phyloP scores from a whole-genome alignment of 2,113 vertebrate genomes.

The Syrrhaptes paradoxus region DNA sequence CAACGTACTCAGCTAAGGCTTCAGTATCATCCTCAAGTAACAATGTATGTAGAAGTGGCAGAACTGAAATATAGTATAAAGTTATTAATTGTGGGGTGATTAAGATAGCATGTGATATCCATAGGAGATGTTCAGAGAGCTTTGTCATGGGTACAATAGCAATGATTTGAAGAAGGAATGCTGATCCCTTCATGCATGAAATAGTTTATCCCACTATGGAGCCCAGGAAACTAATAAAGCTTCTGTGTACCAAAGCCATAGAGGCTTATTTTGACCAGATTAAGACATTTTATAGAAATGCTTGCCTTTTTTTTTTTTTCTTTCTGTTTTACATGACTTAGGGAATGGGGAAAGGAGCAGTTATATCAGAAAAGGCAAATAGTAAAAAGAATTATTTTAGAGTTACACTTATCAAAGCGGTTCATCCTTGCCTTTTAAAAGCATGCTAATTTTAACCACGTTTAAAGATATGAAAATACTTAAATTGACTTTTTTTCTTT shows the following conservation, averaged over 20 bases:
- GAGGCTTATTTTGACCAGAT: conserved; percentile 40
- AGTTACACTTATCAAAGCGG: neutral
- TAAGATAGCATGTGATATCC: conserved; percentile 42
- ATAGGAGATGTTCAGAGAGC: conserved; percentile 22
- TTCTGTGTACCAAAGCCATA: conserved; percentile 25
- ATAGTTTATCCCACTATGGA: conserved; percentile 54
- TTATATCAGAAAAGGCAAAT: neutral
- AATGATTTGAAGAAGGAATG: conserved; percentile 55
- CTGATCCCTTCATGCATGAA: conserved; percentile 62
- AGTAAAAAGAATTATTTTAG: neutral
- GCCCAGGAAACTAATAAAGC: conserved; percentile 32
- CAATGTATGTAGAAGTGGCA: neutral
- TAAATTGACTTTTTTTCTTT: neutral
- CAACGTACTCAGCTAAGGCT: neutral
- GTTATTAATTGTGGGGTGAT: conserved; percentile 41
- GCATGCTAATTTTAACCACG: neutral
- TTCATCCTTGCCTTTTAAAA: neutral
- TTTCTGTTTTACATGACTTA: neutral
- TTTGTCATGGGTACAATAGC: conserved; percentile 48
- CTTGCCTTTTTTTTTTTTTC: neutral
- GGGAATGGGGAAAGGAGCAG: neutral
- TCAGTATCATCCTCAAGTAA: neutral
- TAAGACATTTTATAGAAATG: conserved; percentile 29
- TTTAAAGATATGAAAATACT: neutral
- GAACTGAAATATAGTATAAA: neutral